Evolutionary conservation across 30 jellyfish, hydroid and myxozoan genomes (phyloP), one percentile per base, ranked within the genome.

Genomic region (Catostylus mosaicus): DNA sequence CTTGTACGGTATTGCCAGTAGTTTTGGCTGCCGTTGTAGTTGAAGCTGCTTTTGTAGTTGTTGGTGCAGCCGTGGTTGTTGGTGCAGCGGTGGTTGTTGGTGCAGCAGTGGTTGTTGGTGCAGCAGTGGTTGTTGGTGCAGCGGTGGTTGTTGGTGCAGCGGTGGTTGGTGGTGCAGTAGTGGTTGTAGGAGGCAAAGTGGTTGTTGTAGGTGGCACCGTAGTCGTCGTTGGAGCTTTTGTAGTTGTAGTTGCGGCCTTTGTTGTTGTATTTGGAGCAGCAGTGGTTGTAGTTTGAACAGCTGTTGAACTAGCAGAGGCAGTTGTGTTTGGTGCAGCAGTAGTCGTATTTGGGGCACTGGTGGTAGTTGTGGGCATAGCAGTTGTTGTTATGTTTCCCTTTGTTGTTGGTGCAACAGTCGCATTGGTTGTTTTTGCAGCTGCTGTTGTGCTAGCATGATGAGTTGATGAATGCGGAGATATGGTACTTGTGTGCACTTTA

Each of bases 401-500:
- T 11, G 80, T 77, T 26, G 72, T 59, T 11, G 88, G 80, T 34
- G 80, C 43, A 47, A 27, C 43, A 5, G 88, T 77, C 14, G 88
- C 27, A 9, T 35, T 80, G 68, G 77, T 67, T 29, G 84, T 66
- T 10, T 24, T 30, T 0, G 67, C 36, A 0, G 70, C 38, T 68
- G 78, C 34, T 27, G 86, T 56, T 51, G 64, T 37, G 31, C 18
- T 68, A n/a, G 7, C 59, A n/a, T 35, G 56, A 1, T 33, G 67
- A 20, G 92, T 69, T 30, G 92, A 68, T 71, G 78, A 22, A 26
- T 33, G 84, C 12, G 73, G 91, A 0, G 91, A 33, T 46, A 29
- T 80, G 4, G 85, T 67, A 37, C 84, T 69, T 9, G 75, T 14
- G 29, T 82, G 90, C 18, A 66, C 29, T 35, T 45, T 30, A 33